Evolutionary conservation across 2,888 invertebrate species (phyloP), one percentile per base, ranked within the genome.

Genomic region (Cosmia trapezina): DNA sequence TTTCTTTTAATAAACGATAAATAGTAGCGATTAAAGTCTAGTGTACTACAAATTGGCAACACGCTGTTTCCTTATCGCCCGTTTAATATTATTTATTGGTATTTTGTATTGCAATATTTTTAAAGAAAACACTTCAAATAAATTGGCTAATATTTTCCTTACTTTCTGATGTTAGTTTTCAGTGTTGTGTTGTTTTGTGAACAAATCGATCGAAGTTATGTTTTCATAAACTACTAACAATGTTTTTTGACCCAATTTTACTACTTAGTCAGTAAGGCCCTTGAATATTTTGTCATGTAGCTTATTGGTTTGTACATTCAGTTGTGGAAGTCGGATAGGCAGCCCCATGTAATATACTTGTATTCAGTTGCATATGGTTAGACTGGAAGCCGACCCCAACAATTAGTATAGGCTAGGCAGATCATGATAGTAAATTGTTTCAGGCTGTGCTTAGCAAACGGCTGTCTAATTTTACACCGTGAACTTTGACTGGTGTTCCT

Each of bases 21-120:
- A 78, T 70, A 41, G 67, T 43, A 45, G 37, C 22, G 57, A 70
- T 70, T 54, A 54, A 11, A 56, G 45, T 12, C n/a, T 9, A 28
- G 17, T 37, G 14, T 19, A 4, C n/a, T 57, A 78, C 73, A 81
- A 80, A 80, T 81, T 80, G 73, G 45, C 9, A 41, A 56, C 73
- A 70, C 33, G 57, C 70, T 81, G 78, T 57, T 73, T 64, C 60
- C 53, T 60, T 54, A 67, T 60, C 53, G 68, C 14, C 11, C 11
- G 14, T 68, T 64, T 33, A 45, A 49, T 70, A 33, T 78, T 70
- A 78, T 80, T 68, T 64, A 81, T 70, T 45, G 22, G 19, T 37
- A 43, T 54, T 57, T 69, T 65, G 19, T 53, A n/a, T 17, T 14
- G 57, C 33, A 68, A 81, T 68, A 76, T 69, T 72, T 80, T 62